Evolutionary conservation across 2,113 vertebrate genomes (phyloP).

Genomic region (Vidua chalybeata): DNA sequence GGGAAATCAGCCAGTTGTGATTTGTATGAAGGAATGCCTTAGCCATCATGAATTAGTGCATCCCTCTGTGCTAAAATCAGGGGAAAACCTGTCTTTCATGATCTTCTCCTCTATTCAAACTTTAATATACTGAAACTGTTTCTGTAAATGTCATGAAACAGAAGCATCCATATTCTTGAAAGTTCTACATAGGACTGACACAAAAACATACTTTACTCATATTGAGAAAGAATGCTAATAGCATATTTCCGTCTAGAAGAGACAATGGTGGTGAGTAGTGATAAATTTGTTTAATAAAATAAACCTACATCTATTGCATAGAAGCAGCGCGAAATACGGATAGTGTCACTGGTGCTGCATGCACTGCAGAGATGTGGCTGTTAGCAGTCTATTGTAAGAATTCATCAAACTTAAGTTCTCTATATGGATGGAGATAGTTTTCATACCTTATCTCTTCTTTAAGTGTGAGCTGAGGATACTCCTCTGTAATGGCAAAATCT

Average conservation of each 20-base stretch:
- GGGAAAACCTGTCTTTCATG: not conserved
- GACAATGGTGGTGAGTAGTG: not conserved
- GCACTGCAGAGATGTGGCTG: not conserved
- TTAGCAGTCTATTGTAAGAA: not conserved
- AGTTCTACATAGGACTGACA: not conserved
- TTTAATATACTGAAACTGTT: not conserved
- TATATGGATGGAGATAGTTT: not conserved
- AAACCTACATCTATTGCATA: not conserved
- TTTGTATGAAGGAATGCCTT: not conserved
- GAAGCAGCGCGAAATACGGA: not conserved
- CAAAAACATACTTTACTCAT: not conserved
- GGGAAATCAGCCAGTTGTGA: not conserved
- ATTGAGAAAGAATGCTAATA: not conserved
- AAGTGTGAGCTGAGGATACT: constrained; percentile 32
- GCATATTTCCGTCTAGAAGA: not conserved
- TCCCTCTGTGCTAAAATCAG: not conserved
- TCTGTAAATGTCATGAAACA: not conserved
- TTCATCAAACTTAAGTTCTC: not conserved
- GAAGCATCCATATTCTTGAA: not conserved
- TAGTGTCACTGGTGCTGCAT: not conserved
- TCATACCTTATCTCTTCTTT: constrained; percentile 21
- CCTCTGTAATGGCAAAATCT: constrained; percentile 16
- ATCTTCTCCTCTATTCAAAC: not conserved
- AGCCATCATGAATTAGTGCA: not conserved
- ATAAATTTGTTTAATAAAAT: not conserved